Evolutionary conservation across 1,140 invertebrate species (phyloP), one percentile per base, ranked within the genome.

Genomic region (Pteromalus puparum): DNA sequence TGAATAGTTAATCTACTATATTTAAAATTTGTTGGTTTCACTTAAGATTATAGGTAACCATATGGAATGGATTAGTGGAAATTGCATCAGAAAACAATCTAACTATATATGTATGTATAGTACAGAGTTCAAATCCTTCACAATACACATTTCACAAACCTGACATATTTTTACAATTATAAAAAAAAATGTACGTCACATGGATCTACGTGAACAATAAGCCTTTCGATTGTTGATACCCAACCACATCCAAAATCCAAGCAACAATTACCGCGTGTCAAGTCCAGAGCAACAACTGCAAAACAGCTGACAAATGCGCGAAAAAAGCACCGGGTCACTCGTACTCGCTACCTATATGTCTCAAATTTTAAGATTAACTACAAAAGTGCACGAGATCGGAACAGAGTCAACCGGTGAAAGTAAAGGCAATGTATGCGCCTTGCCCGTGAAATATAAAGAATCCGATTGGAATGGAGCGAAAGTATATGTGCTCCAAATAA

Each of bases 51-150:
- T 4, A 34, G 30, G 30, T 74, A 38, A n/a, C 73, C 73, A 82
- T 76, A 82, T 82, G 74, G 61, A 83, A 72, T 24, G 1, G 26
- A 24, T 34, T 0, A 24, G 30, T 34, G 18, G 5, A 46, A 77
- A 70, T 82, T 82, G 30, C 81, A 75, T 82, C 46, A 82, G 73
- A 75, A 82, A 77, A 21, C 10, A 42, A 65, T 38, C 21, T 5
- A 26, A 80, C n/a, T 70, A 72, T 10, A 10, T 48, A n/a, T n/a
- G 6, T 73, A 21, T 34, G 15, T 12, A 30, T 15, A 72, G 38
- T 82, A 38, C 0, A 46, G 0, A 26, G 26, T 15, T n/a, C 7
- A 74, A 72, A 61, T n/a, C 53, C 5, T n/a, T 61, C 1, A 34
- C 30, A 70, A 70, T n/a, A 70, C 12, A 34, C 24, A 24, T 28